These are phyloP conservation scores for Tetragonisca angustula DNA, from an alignment of 2,888 invertebrate species.

Conservation along the genomic window DNA sequence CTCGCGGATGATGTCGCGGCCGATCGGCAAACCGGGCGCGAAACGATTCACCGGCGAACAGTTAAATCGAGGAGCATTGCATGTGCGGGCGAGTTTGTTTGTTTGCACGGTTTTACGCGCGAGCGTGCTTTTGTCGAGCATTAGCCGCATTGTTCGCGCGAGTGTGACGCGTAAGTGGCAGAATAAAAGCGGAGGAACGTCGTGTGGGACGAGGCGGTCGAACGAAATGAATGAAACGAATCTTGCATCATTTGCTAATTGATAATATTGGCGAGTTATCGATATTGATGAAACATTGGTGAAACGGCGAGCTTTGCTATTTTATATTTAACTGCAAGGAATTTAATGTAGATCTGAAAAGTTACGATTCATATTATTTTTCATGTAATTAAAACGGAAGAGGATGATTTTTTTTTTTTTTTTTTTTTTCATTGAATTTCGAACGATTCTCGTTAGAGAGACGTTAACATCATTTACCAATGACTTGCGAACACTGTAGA, in stretches of 20 bases:
- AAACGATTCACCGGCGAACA: background rate
- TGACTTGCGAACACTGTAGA: fast-evolving
- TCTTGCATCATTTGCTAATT: background rate
- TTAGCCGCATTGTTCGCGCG: slow-evolving; percentile 11
- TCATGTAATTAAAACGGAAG: no score
- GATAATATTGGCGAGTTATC: background rate
- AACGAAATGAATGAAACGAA: background rate
- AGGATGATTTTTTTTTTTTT: no score
- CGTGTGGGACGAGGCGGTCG: background rate
- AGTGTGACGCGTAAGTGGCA: background rate
- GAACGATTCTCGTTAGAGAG: background rate
- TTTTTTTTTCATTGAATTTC: background rate
- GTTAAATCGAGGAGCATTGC: background rate
- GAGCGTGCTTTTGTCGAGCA: background rate
- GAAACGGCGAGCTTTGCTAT: no score
- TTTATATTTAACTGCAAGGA: no score
- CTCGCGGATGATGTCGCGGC: background rate
- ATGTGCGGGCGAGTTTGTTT: slow-evolving; percentile 14
- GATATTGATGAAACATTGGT: background rate
- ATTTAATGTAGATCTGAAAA: no score
- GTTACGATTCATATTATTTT: no score
- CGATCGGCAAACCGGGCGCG: background rate
- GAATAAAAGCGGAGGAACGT: background rate
- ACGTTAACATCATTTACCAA: background rate
- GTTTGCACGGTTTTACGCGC: background rate